Evolutionary conservation across 2,113 vertebrate genomes (phyloP), one percentile per base, ranked within the genome.

Genomic region (Scolopax mira): DNA sequence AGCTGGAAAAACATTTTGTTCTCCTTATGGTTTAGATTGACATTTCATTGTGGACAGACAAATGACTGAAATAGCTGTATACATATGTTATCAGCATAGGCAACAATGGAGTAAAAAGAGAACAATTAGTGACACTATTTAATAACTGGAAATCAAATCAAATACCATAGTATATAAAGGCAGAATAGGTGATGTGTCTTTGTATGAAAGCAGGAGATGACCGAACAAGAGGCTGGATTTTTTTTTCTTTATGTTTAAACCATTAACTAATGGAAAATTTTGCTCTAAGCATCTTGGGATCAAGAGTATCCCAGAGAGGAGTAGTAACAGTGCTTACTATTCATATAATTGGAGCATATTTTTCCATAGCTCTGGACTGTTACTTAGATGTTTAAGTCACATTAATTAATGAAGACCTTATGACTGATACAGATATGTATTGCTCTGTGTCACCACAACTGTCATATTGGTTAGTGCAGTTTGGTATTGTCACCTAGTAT

Each of bases 101-200:
- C 44, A 79, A n/a, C 7, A 37, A 69, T 64, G 4, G 6, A 84
- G 5, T 54, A 7, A 84, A 84, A 89, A 39, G 3, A 51, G 39
- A 67, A 33, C 4, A 44, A n/a, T 11, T 15, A 18, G 7, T 44
- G 28, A 66, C 84, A 55, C 7, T 73, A 5, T 11, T 72, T 48
- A 70, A 18, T 52, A 66, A 46, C 16, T 39, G 30, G 21, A 74
- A 74, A 48, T 70, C 1, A 81, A 81, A 80, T 37, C 10, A 80
- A 80, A 73, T 10, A 65, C 1, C 1, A 4, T 7, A 55, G 44
- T 4, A 46, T 5, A 2, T 7, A 27, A 15, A 79, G 4, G 15
- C 11, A 66, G 52, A 74, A 69, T 27, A 52, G 9, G 22, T 79
- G 14, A 8, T 3, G 15, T 6, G 7, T 4, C 4, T 81, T 90